phyloP scores from a whole-genome alignment of 2,113 vertebrate species.

The Datnioides undecimradiatus region DNA sequence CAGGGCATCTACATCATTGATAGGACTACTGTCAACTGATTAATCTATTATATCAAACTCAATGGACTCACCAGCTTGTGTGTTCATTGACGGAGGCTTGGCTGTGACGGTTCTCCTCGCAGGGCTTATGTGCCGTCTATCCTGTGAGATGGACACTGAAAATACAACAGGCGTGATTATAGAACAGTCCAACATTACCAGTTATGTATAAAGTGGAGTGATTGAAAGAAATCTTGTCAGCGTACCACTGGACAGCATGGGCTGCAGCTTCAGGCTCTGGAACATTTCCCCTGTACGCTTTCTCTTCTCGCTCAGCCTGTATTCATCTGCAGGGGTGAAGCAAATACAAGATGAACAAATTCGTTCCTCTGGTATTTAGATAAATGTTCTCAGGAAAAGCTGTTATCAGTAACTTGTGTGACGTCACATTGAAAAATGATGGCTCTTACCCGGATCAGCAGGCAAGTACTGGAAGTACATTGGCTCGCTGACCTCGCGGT shows the following conservation, averaged over 20 bases:
- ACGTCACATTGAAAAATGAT: not conserved
- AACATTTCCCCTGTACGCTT: constrained; percentile 84
- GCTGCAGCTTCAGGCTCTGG: constrained; percentile 79
- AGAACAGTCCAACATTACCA: not conserved
- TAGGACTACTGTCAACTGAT: not conserved
- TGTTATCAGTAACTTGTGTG: not conserved
- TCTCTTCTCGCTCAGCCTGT: constrained; percentile 83
- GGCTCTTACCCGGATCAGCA: constrained; percentile 84
- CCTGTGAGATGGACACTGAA: constrained; percentile 67
- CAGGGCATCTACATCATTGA: not conserved
- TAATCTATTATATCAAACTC: not conserved
- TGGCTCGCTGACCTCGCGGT: constrained; percentile 92
- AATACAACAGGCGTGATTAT: constrained; percentile 18
- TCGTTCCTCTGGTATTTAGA: not conserved
- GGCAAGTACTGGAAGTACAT: constrained; percentile 95
- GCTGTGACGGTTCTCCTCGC: constrained; percentile 64
- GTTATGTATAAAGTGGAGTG: not conserved
- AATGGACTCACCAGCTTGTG: constrained; percentile 67
- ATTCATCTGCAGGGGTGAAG: constrained; percentile 78
- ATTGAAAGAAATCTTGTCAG: not conserved
- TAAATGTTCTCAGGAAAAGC: not conserved
- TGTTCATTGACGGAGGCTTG: constrained; percentile 51
- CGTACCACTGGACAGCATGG: constrained; percentile 68
- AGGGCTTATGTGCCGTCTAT: constrained; percentile 62
- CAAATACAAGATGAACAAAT: not conserved